These are phyloP conservation scores for Dipus sagitta DNA, from an alignment of 2,797 vertebrate species.

Conservation along the genomic window DNA sequence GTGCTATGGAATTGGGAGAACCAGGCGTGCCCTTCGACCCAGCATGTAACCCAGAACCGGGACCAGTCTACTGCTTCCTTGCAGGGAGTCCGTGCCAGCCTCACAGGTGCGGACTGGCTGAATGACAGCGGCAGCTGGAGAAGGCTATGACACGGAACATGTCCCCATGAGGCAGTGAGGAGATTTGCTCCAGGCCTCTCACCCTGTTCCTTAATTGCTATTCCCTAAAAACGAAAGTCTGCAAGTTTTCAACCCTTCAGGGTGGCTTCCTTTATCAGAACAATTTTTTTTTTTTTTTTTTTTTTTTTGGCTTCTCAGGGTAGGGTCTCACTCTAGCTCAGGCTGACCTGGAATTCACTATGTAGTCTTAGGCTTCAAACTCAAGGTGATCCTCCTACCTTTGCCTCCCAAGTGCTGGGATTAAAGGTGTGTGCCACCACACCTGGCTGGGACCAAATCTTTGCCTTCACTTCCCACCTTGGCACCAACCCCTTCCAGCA, in stretches of 20 bases:
- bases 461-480: conserved; percentile 15
- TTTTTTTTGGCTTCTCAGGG: too few relatives aligned
- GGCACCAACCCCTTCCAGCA: not conserved
- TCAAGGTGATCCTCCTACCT: too few relatives aligned
- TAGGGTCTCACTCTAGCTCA: too few relatives aligned
- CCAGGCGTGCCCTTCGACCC: conserved; percentile 21
- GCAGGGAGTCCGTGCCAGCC: not conserved
- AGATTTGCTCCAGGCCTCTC: conserved; percentile 6
- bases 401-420: too few relatives aligned
- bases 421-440: too few relatives aligned
- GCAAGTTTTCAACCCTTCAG: conserved; percentile 31
- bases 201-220: conserved; percentile 10
- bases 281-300: not conserved
- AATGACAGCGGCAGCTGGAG: conserved; percentile 5
- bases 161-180: not conserved
- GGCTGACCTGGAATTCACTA: too few relatives aligned
- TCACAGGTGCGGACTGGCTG: conserved; percentile 5
- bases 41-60: not conserved
- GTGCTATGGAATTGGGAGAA: not conserved
- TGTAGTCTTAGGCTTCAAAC: too few relatives aligned
- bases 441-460: not conserved
- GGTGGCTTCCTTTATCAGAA: conserved; percentile 55
- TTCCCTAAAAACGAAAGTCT: not conserved
- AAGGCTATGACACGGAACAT: not conserved
- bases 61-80: conserved; percentile 1